Evolutionary conservation across 2,113 vertebrate species (phyloP).

Genomic region (Pseudorectes ferrugineus): DNA sequence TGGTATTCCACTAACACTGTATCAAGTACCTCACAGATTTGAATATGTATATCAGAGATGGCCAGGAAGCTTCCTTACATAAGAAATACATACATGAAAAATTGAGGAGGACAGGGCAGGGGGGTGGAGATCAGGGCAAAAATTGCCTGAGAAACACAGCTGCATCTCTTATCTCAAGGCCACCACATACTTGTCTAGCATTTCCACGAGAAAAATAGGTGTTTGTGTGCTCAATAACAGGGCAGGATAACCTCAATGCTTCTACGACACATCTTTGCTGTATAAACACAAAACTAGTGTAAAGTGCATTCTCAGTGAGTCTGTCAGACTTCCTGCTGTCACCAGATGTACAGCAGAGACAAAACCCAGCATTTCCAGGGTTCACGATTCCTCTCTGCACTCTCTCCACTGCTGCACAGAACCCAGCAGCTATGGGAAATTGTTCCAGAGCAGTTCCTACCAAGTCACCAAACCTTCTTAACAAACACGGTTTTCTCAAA

Average conservation of each 20-base stretch:
- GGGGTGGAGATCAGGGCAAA: not conserved
- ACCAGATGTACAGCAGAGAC: not conserved
- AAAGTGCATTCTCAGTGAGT: not conserved
- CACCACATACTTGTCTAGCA: not conserved
- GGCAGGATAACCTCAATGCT: not conserved
- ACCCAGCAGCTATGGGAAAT: not conserved
- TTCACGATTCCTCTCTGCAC: accelerated
- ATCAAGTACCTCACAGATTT: not conserved
- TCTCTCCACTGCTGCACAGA: not conserved
- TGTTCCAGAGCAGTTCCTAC: not conserved
- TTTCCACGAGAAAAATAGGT: not conserved
- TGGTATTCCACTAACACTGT: not conserved
- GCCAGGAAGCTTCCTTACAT: not conserved
- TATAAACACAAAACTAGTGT: not conserved
- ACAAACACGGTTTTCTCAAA: not conserved
- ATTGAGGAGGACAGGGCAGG: accelerated
- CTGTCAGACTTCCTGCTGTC: not conserved
- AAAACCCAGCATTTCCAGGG: not conserved
- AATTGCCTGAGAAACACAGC: not conserved
- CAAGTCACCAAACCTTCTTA: not conserved
- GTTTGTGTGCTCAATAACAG: not conserved
- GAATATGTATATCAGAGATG: not conserved
- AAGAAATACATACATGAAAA: not conserved
- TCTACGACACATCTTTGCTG: not conserved
- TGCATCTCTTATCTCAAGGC: not conserved